phyloP scores from a whole-genome alignment of 2,797 vertebrate species.

The Syngnathus acus region DNA sequence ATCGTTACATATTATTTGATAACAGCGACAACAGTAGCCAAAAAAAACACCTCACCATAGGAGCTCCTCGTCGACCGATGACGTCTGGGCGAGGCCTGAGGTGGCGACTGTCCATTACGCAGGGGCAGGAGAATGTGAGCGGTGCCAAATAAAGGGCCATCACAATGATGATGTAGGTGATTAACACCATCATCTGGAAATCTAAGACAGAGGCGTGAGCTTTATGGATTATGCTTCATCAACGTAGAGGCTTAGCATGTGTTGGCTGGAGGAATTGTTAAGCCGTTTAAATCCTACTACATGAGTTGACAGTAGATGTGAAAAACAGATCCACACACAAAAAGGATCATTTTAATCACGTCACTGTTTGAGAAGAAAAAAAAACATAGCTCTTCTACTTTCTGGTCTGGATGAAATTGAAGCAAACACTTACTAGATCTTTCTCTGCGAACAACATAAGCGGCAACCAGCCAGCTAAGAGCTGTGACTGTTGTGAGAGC shows the following conservation, averaged over 20 bases:
- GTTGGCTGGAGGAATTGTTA: not conserved
- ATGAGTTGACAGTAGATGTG: not conserved
- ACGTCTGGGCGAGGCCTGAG: slow-evolving; percentile 79
- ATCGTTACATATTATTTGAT: too few relatives aligned
- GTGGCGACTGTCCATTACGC: slow-evolving; percentile 84
- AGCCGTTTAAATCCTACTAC: not conserved
- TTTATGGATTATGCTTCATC: not conserved
- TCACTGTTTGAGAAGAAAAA: too few relatives aligned
- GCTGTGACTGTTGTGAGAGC: slow-evolving; percentile 78
- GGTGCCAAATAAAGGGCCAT: slow-evolving; percentile 81
- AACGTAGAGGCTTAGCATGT: not conserved
- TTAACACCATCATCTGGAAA: slow-evolving; percentile 77
- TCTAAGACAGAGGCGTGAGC: slow-evolving; percentile 51
- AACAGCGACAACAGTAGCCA: not conserved
- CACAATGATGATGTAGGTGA: slow-evolving; percentile 73
- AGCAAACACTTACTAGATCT: slow-evolving; percentile 77
- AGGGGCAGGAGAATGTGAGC: slow-evolving; percentile 86
- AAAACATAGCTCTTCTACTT: too few relatives aligned
- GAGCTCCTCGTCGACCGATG: slow-evolving; percentile 83
- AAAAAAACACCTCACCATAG: slow-evolving; percentile 76
- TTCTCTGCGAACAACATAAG: slow-evolving; percentile 80
- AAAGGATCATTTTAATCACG: too few relatives aligned
- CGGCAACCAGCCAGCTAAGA: slow-evolving; percentile 84
- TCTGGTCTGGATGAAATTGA: not conserved
- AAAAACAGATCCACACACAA: not conserved